Evolutionary conservation across 2,888 invertebrate genomes (phyloP), one percentile per base, ranked within the genome.

Genomic region (Drosophila longiperda): DNA sequence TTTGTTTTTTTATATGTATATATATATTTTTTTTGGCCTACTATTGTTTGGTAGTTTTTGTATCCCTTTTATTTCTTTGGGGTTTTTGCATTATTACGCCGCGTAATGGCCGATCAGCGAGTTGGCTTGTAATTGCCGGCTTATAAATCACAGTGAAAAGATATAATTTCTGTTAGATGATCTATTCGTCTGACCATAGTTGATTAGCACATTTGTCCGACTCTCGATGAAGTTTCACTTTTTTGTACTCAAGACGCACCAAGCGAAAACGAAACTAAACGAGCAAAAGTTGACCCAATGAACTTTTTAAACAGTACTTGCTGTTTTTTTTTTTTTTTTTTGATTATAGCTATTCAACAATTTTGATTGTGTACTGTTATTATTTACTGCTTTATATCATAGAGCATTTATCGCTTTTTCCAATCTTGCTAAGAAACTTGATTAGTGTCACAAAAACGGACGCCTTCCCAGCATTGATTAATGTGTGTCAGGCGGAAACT

Each of bases 111-210:
- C 87, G 87, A 85, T 87, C 87, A 86, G 82, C 69, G 73, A 78
- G 76, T 68, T 67, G 72, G 61, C 20, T 84, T 89, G 89, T 89
- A 85, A 85, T 89, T 89, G 89, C 76, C 65, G 80, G 68, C 82
- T 80, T 87, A 89, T 89, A 89, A 89, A 86, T 89, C 87, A 84
- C 71, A 67, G 78, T 80, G 85, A 84, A 85, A 84, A 85, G 81
- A 85, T 84, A 72, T 88, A 78, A 88, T 88, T 88, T 87, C 66
- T 62, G 71, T 73, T 72, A 77, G 88, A 83, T 72, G 88, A 84
- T 88, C 88, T 40, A 29, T 67, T 45, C 38, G 63, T 36, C 60
- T 42, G 75, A 57, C 62, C 68, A 26, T 53, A 64, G 84, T 87
- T 86, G 85, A 86, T 86, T 86, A 86, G 82, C 89, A 76, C 87